Base-by-base conservation (phyloP, 2,797 vertebrate species). In the Malurus leucopterus region DNA sequence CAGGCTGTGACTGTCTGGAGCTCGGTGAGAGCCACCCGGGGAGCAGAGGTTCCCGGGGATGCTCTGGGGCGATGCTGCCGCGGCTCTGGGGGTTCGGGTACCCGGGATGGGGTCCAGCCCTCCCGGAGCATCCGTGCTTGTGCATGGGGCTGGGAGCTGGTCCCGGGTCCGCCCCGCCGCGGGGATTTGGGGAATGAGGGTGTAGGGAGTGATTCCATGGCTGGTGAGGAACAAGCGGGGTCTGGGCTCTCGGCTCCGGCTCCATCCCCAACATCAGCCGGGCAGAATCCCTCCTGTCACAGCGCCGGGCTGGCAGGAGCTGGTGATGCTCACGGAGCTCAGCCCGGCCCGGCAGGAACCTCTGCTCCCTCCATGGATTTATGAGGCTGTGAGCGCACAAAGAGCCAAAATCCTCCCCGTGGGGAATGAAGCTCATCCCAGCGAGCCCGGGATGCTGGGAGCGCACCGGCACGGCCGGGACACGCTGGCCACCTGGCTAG, bases 71-170 rank as follows among this genome's bases (percentile, higher is more conserved):
- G n/a, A 5, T 21, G 44, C 47, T 73, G 77, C 84, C 41, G 41
- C 0, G 2, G 32, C 22, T 30, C 30, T 8, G 65, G 49, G 24
- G 54, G 3, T 13, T 4, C 2, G 2, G 38, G 7, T 18, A 6
- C 5, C 0, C 2, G 1, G 7, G 18, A 23, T 1, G 0, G 26
- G 38, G 6, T 11, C 15, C 1, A 1, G 18, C 38, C 20, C 43
- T 41, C 20, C 59, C 8, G 54, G 19, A 43, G 54, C 71, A 40
- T 2, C 71, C 9, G 2, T 2, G 0, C 8, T 8, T 23, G 32
- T 63, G 64, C 2, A 0, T 29, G 34, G 4, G 19, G 6, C 77
- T 41, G 73, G 29, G 61, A 16, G 30, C 34, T 23, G 51, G 21
- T 18, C 24, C 20, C 17, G 2, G 21, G 27, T 9, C 1, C 0